Conservation (phyloP, 2,888 invertebrate species). For the Oscheius sp. region DNA sequence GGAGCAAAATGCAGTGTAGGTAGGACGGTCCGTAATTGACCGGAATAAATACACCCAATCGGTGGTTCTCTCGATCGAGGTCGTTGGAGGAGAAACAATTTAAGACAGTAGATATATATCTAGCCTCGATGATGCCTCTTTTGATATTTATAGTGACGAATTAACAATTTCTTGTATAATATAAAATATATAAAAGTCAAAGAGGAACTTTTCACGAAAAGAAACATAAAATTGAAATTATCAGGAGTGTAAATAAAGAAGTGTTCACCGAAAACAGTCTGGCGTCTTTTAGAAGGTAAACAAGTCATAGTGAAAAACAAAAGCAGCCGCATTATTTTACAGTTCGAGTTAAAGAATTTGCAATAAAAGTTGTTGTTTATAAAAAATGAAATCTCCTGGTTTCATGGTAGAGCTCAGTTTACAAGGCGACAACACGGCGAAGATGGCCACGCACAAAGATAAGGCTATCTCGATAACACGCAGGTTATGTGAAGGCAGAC, state of each 20-base stretch:
- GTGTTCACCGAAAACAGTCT: too few relatives aligned
- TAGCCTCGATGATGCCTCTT: neutral
- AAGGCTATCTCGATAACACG: conserved; percentile 25
- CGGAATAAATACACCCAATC: conserved; percentile 21
- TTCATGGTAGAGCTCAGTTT: conserved; percentile 5
- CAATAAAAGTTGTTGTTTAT: too few relatives aligned
- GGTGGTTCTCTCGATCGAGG: neutral
- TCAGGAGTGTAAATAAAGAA: too few relatives aligned
- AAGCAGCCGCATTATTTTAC: too few relatives aligned
- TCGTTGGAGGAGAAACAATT: neutral
- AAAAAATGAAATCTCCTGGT: too few relatives aligned
- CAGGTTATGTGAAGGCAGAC: conserved; percentile 2
- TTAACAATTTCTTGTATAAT: neutral
- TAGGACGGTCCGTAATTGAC: conserved; percentile 15
- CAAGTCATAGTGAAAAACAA: too few relatives aligned
- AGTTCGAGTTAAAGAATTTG: neutral
- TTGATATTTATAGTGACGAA: neutral
- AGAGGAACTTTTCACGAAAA: too few relatives aligned
- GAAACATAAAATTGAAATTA: too few relatives aligned
- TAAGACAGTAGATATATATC: neutral
- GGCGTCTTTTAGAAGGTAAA: too few relatives aligned
- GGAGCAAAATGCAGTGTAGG: conserved; percentile 1
- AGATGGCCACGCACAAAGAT: conserved; percentile 27
- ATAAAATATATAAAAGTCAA: too few relatives aligned
- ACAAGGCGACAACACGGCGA: conserved; percentile 20